phyloP scores from a whole-genome alignment of 2,888 invertebrate species.

The Drosophila recens region DNA sequence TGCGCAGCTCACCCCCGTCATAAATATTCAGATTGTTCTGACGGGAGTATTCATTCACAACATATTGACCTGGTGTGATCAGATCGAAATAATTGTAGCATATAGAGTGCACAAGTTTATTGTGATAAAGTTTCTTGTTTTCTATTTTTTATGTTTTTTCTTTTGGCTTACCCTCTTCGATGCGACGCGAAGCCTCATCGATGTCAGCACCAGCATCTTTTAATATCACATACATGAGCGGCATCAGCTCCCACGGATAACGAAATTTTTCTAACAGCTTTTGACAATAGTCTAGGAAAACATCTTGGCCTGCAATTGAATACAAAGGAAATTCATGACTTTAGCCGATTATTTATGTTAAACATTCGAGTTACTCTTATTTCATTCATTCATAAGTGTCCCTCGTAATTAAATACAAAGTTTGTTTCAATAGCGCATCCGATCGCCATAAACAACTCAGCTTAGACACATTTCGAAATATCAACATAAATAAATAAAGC shows the following conservation, averaged over 20 bases:
- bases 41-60: slow-evolving; percentile 91
- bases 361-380: slow-evolving; percentile 2
- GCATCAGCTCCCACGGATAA: slow-evolving; percentile 93
- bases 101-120: slow-evolving; percentile 20
- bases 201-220: slow-evolving; percentile 91
- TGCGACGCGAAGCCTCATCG: slow-evolving; percentile 91
- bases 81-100: slow-evolving; percentile 46
- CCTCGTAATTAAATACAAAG: slow-evolving; percentile 45
- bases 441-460: slow-evolving; percentile 39
- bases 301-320: slow-evolving; percentile 86
- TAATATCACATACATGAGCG: slow-evolving; percentile 91
- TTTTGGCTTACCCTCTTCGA: slow-evolving; percentile 89
- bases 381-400: slow-evolving; percentile 8
- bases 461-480: slow-evolving; percentile 11
- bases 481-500: slow-evolving; percentile 35
- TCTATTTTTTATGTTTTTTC: not conserved
- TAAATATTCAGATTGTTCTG: slow-evolving; percentile 91
- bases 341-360: not conserved
- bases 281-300: slow-evolving; percentile 90
- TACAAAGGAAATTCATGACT: slow-evolving; percentile 32
- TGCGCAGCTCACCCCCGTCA: slow-evolving; percentile 90
- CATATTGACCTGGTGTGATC: slow-evolving; percentile 88
- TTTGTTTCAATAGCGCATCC: slow-evolving; percentile 25
- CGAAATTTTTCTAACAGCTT: slow-evolving; percentile 91
- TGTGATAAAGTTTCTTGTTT: not conserved